Evolutionary conservation across 2,113 vertebrate species (phyloP).

Genomic region (Sinocyclocheilus rhinocerous): DNA sequence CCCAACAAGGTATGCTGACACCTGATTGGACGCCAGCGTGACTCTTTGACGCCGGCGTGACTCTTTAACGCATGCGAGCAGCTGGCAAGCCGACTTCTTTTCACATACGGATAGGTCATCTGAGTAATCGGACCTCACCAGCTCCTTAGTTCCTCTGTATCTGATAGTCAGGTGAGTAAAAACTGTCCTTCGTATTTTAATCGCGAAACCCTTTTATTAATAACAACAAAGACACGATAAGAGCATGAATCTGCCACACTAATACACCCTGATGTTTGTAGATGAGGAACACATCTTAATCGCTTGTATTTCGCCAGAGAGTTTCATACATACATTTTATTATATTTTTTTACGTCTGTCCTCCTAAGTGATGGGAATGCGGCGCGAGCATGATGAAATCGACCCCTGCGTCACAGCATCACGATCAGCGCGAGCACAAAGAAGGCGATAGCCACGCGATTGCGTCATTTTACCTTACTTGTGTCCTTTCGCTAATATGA

Average conservation of each 20-base stretch:
- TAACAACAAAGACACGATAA: neutral
- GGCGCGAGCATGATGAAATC: conserved; percentile 22
- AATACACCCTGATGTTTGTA: neutral
- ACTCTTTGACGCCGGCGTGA: conserved; percentile 40
- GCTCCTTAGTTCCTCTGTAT: neutral
- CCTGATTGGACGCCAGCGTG: conserved; percentile 31
- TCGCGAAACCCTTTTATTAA: neutral
- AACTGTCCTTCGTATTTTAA: neutral
- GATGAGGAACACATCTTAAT: neutral
- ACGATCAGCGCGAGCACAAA: neutral
- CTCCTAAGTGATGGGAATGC: neutral
- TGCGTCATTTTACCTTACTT: neutral
- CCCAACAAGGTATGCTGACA: conserved; percentile 13
- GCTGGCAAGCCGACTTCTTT: neutral
- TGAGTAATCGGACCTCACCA: conserved; percentile 74
- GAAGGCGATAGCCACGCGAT: neutral
- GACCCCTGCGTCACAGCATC: conserved; percentile 14
- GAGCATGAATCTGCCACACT: neutral
- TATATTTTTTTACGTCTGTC: neutral
- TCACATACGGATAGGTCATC: conserved; percentile 65
- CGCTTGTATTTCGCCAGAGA: neutral
- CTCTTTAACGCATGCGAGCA: conserved; percentile 46
- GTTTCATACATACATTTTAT: neutral
- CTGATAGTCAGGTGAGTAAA: conserved; percentile 44
- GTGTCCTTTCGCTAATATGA: neutral